Base-by-base conservation (phyloP, 1,140 invertebrate genomes). In the Saccostrea echinata region DNA sequence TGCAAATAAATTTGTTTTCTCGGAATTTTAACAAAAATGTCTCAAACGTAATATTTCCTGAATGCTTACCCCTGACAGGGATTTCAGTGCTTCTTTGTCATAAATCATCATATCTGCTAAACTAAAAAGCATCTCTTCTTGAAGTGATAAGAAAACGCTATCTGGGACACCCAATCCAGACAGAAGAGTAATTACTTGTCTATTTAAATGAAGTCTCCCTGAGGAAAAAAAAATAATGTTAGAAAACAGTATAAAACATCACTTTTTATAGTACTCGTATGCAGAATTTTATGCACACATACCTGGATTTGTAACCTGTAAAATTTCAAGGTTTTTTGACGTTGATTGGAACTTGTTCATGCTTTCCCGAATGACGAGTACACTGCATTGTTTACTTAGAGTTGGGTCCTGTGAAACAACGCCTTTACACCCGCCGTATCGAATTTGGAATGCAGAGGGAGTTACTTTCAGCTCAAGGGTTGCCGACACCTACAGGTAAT, bases 401-500 rank as follows among this genome's bases (percentile, higher is more conserved):
- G 13, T 27, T 82, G 81, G 86, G 83, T 87, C 81, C 21, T 64
- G 27, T 43, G 86, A 35, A 3, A 87, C 27, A 43, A 87, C 86
- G 1, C 86, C 86, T 83, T 87, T 87, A 51, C 86, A 87, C 1
- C 86, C 86, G 24, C 80, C 86, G 52, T 84, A 87, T 35, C 86
- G 86, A 64, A 87, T 87, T 76, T 87, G 86, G 51, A 87, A 87
- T 1, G 86, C 86, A 43, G 86, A 87, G 30, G 86, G 80, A 13
- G 13, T 35, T 3, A 76, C 64, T 30, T 82, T 43, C 11, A 83
- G 35, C 21, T 18, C 18, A n/a, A 87, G 64, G 13, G 86, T 11
- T 30, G 18, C 35, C 4, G 80, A 33, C 57, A 84, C 61, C 86
- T 87, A 30, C 3, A 43, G 12, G 18, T 51, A 43, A 61, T 51